Evolutionary conservation across 2,888 invertebrate genomes (phyloP).

Genomic region (Rambutsinella grinnellia): DNA sequence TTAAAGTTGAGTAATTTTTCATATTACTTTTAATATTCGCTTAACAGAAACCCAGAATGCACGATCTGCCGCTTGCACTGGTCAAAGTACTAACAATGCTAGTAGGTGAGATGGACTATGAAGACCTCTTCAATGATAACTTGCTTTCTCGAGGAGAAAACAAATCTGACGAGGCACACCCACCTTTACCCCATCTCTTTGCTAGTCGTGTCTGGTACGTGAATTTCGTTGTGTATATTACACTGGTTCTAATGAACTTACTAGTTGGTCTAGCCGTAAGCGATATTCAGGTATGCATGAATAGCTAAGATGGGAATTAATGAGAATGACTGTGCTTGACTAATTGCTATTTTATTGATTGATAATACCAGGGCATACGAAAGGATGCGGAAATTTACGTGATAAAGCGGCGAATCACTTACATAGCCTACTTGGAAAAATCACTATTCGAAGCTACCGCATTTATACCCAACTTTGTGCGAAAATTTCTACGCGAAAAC

Average conservation of each 20-base stretch:
- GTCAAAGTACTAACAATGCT: constrained; percentile 58
- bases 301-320: background rate
- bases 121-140: constrained; percentile 28
- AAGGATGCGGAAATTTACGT: constrained; percentile 59
- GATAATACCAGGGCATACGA: constrained; percentile 38
- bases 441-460: constrained; percentile 42
- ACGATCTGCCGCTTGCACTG: constrained; percentile 52
- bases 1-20: too few relatives aligned
- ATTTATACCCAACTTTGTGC: constrained; percentile 27
- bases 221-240: constrained; percentile 48
- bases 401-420: constrained; percentile 55
- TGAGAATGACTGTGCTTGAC: background rate
- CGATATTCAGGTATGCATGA: constrained; percentile 54
- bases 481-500: constrained; percentile 39
- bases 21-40: too few relatives aligned
- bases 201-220: constrained; percentile 58
- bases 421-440: constrained; percentile 57
- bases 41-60: constrained; percentile 38
- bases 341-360: background rate
- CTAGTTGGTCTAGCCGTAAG: constrained; percentile 58
- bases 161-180: background rate
- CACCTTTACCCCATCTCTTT: constrained; percentile 9
- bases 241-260: constrained; percentile 57
- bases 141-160: background rate
- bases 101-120: constrained; percentile 57